Evolutionary conservation across 2,888 invertebrate species (phyloP).

Genomic region (Hartigia nigra): DNA sequence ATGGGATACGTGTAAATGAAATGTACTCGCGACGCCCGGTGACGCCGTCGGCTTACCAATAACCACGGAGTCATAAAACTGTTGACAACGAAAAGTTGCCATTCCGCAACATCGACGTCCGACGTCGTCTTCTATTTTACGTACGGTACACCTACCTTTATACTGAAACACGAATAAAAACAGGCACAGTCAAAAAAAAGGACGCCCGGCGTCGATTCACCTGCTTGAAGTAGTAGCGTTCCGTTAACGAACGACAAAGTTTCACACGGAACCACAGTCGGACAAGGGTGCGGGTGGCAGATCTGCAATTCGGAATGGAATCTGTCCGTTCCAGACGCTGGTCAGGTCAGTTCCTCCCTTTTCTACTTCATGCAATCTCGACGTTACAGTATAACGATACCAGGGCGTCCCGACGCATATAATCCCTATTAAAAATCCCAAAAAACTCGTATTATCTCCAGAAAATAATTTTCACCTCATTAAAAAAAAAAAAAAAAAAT

Average conservation of each 20-base stretch:
- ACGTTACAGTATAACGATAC: background rate
- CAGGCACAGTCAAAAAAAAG: background rate
- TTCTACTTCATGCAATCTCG: background rate
- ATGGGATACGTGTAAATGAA: conserved; percentile 35
- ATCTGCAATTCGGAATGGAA: conserved; percentile 65
- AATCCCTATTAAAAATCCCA: conserved; percentile 2
- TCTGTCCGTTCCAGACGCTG: conserved; percentile 65
- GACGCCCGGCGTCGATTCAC: background rate
- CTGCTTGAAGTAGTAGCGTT: conserved; percentile 5
- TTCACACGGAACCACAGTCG: conserved; percentile 49
- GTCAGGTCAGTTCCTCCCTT: conserved; percentile 35
- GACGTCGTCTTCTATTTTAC: conserved; percentile 12
- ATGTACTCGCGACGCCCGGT: conserved; percentile 28
- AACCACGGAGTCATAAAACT: background rate
- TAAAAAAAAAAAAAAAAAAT: background rate
- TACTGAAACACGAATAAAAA: background rate
- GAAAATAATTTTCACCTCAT: background rate
- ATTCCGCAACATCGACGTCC: conserved; percentile 15
- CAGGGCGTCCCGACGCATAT: conserved; percentile 24
- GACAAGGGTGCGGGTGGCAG: conserved; percentile 57
- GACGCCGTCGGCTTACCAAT: background rate
- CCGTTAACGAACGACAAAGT: conserved; percentile 11
- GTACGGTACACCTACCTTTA: conserved; percentile 12
- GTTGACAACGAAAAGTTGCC: background rate
- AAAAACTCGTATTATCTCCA: background rate